Percentiles rank a stretch among this genome's conserved stretches.
Conservation (phyloP, 2,113 vertebrate species). For the Rhea pennata region DNA sequence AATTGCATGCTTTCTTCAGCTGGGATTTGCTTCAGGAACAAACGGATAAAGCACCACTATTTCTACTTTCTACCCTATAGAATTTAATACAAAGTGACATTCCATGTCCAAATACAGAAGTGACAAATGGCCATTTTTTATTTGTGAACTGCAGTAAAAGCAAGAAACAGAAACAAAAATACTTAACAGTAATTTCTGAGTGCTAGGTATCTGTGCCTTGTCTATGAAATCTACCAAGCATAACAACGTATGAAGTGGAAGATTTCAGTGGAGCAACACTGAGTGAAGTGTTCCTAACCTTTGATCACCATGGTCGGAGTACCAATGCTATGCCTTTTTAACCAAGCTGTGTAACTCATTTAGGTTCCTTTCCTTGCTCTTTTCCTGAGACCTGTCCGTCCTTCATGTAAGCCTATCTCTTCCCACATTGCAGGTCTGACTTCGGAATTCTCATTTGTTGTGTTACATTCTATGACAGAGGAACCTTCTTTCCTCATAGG, state of each 20-base stretch:
- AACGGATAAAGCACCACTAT: not conserved
- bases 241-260: not conserved
- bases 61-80: not conserved
- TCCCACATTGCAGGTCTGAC: not conserved
- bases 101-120: not conserved
- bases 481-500: not conserved
- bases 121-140: not conserved
- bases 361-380: not conserved
- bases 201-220: not conserved
- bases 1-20: too few species aligned
- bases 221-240: not conserved
- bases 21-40: not conserved
- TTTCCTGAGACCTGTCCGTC: not conserved
- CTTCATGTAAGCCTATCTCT: not conserved
- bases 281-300: not conserved
- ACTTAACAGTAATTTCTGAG: not conserved
- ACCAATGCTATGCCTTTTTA: not conserved
- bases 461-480: not conserved
- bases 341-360: not conserved
- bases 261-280: not conserved
- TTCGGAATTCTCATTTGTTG: not conserved
- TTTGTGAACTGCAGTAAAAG: not conserved
- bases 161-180: not conserved
- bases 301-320: not conserved
- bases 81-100: not conserved